phyloP scores from a whole-genome alignment of 2,113 vertebrate species.

The Aythya baeri region DNA sequence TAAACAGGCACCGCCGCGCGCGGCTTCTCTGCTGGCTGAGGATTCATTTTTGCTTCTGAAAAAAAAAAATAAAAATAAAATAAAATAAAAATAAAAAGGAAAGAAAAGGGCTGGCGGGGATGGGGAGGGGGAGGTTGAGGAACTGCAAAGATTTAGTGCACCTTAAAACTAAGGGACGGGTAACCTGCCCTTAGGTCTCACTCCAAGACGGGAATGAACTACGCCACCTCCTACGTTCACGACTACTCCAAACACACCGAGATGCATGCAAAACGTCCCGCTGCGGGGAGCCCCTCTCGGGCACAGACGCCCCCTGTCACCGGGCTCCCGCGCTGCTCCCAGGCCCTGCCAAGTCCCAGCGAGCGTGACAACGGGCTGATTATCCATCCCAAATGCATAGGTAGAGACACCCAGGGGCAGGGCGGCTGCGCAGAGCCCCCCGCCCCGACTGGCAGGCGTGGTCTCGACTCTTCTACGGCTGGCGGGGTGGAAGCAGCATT shows the following conservation, averaged over 20 bases:
- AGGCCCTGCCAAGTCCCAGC: not conserved
- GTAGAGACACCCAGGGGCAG: not conserved
- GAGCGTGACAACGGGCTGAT: not conserved
- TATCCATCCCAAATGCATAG: slow-evolving; percentile 55
- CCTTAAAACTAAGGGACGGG: slow-evolving; percentile 57
- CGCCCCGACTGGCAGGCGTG: not conserved
- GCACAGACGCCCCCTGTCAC: rapidly evolving
- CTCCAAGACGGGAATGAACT: slow-evolving; percentile 37
- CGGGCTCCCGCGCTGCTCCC: not conserved
- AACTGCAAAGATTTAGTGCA: slow-evolving; percentile 43
- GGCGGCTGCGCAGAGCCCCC: not conserved
- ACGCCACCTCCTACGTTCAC: slow-evolving; percentile 60
- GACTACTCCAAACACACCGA: slow-evolving; percentile 57
- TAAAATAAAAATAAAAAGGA: rapidly evolving
- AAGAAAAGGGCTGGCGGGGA: not conserved
- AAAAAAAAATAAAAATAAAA: not conserved
- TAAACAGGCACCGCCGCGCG: rapidly evolving
- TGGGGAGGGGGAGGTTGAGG: not conserved
- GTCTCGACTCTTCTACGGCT: slow-evolving; percentile 19
- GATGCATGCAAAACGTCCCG: slow-evolving; percentile 42
- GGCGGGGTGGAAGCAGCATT: slow-evolving; percentile 63
- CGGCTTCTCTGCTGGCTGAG: not conserved
- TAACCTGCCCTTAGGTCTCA: slow-evolving; percentile 54
- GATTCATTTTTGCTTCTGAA: not conserved
- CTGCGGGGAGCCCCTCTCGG: rapidly evolving